A percentile compares a stretch with the other conserved stretches of the same genome.
Conservation (phyloP, 1,140 invertebrate genomes). For the Drosophila bifasciata region DNA sequence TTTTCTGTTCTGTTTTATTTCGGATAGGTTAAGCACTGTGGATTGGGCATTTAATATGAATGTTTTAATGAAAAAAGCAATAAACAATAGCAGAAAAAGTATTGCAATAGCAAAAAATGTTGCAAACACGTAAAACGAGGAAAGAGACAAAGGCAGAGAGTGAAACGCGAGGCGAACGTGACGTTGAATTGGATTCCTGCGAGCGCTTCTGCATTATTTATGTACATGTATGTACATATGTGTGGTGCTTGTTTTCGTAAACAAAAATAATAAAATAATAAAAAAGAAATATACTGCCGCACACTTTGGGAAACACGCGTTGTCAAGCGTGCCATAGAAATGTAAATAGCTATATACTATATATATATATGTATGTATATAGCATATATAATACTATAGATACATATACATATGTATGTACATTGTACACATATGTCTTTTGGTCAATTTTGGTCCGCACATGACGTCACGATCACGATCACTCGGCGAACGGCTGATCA, state of each 20-base stretch:
- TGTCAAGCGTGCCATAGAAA: conserved; percentile 39
- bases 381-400: background rate
- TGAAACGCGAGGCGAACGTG: conserved; percentile 70
- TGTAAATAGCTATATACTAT: conserved; percentile 1
- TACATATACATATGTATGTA: conserved; percentile 12
- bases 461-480: conserved; percentile 69
- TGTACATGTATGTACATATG: too few species aligned
- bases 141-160: conserved; percentile 49
- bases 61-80: conserved; percentile 24
- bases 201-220: conserved; percentile 47
- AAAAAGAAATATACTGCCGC: conserved; percentile 17
- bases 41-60: conserved; percentile 48
- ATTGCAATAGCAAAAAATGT: conserved; percentile 36
- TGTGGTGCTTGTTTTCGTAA: conserved; percentile 11
- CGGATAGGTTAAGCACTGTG: conserved; percentile 36
- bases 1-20: conserved; percentile 18
- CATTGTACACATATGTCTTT: conserved; percentile 21
- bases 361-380: background rate
- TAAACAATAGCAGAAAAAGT: conserved; percentile 23
- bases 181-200: conserved; percentile 73
- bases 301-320: conserved; percentile 37
- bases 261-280: conserved; percentile 45
- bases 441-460: conserved; percentile 31
- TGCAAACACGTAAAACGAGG: conserved; percentile 54
- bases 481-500: conserved; percentile 68